phyloP scores from a whole-genome alignment of 2,797 vertebrate genomes.

The Sebastes minor region DNA sequence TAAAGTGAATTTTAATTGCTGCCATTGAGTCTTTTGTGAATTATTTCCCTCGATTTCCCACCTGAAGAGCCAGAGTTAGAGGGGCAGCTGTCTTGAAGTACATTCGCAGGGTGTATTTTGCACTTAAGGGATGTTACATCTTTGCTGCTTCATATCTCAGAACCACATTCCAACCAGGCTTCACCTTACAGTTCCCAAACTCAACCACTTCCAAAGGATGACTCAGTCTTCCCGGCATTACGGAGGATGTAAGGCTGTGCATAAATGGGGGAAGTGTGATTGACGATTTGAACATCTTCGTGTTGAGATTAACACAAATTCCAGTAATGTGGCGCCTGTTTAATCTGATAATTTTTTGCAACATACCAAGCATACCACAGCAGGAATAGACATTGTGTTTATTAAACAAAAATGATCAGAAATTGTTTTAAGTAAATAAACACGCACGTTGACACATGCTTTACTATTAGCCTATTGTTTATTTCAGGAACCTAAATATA shows the following conservation, averaged over 20 bases:
- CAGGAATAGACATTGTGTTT: neutral
- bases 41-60: neutral
- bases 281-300: neutral
- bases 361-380: neutral
- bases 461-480: neutral
- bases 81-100: neutral
- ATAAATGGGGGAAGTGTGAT: neutral
- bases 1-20: neutral
- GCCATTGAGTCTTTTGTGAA: neutral
- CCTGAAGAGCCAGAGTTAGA: neutral
- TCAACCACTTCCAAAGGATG: conserved; percentile 5
- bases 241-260: neutral
- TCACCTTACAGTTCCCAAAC: neutral
- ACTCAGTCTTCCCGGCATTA: conserved; percentile 28
- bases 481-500: neutral
- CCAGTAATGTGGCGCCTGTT: neutral
- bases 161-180: conserved; percentile 6
- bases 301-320: neutral
- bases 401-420: neutral
- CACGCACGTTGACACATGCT: neutral
- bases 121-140: neutral
- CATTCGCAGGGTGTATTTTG: neutral
- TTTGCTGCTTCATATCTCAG: conserved; percentile 12
- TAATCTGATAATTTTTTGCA: neutral
- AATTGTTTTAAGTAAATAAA: neutral